These are phyloP conservation scores for Plusia festucae DNA, from an alignment of 2,888 invertebrate genomes.

Conservation along the genomic window DNA sequence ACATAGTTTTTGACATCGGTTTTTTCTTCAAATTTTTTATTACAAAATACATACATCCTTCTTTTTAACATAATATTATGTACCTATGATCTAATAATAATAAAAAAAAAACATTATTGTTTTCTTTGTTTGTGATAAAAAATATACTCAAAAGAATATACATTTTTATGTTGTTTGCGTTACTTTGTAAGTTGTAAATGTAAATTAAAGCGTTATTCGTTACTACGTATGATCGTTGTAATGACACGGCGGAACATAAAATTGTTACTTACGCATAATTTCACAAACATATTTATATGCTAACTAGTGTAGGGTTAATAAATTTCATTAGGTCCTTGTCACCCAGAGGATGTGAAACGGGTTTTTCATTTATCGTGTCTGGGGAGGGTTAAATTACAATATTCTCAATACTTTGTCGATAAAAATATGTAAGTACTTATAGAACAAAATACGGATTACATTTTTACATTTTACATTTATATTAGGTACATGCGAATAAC, in stretches of 20 bases:
- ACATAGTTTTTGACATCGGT: too few species aligned
- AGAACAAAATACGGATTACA: not conserved
- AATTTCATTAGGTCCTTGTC: slow-evolving; percentile 10
- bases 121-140: too few species aligned
- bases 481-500: too few species aligned
- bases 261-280: slow-evolving; percentile 7
- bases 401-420: not conserved
- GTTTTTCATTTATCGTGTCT: slow-evolving; percentile 1
- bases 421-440: not conserved
- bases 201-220: not conserved
- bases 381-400: not conserved
- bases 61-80: too few species aligned
- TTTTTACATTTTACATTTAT: too few species aligned
- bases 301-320: slow-evolving; percentile 2
- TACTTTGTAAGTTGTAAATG: slow-evolving; percentile 1
- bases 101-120: too few species aligned
- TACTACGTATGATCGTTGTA: not conserved
- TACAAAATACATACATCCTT: too few species aligned
- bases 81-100: too few species aligned
- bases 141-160: not conserved
- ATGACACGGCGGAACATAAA: slow-evolving; percentile 2
- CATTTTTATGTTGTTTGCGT: not conserved
- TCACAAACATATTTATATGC: slow-evolving; percentile 7
- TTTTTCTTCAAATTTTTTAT: too few species aligned
- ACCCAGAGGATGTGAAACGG: slow-evolving; percentile 4